Percentiles rank a stretch among this genome's conserved stretches.
phyloP scores from a whole-genome alignment of 1,140 invertebrate species.

The Diabrotica virgifera region DNA sequence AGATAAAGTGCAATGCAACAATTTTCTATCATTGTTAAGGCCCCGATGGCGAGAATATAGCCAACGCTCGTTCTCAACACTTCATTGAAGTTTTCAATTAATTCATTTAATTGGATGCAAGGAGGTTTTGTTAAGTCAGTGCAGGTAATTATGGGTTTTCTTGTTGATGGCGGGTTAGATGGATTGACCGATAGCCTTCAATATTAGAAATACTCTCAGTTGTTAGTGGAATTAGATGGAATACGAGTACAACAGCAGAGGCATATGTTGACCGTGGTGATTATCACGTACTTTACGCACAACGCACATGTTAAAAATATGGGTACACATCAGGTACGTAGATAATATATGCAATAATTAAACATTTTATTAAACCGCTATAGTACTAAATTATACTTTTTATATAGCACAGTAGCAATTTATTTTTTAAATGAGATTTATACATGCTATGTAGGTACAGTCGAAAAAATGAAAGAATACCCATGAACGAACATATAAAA shows the following conservation, averaged over 20 bases:
- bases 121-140: neutral
- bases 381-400: no score
- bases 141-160: conserved; percentile 2
- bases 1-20: neutral
- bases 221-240: neutral
- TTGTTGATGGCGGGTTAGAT: neutral
- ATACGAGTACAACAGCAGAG: no score
- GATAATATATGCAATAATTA: no score
- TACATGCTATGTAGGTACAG: no score
- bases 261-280: neutral
- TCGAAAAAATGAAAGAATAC: no score
- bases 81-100: conserved; percentile 3
- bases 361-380: no score
- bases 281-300: neutral
- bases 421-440: no score
- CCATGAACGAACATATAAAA: no score
- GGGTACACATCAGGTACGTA: no score
- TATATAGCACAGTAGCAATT: no score
- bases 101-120: conserved; percentile 1
- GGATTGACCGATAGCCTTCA: conserved; percentile 1
- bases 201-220: neutral
- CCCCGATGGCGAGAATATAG: neutral
- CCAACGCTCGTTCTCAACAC: neutral
- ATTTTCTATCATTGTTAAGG: conserved; percentile 1
- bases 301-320: no score